Conservation (phyloP, 2,797 vertebrate species). For the Cirrhinus mrigala region DNA sequence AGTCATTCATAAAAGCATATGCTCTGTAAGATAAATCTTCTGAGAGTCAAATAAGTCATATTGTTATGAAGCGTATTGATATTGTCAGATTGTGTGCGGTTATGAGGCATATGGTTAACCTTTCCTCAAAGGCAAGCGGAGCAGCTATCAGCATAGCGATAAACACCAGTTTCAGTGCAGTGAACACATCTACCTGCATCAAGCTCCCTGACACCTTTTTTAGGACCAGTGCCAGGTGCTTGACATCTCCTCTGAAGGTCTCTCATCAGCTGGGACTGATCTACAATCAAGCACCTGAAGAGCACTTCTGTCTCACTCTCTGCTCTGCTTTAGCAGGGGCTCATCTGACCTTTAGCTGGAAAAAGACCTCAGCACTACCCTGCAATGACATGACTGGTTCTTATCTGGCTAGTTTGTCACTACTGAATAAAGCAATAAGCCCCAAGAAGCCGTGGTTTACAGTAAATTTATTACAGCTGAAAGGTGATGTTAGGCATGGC, state of each 20-base stretch:
- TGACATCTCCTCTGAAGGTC: slow-evolving; percentile 5
- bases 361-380: neutral
- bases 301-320: slow-evolving; percentile 3
- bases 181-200: slow-evolving; percentile 21
- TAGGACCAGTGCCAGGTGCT: slow-evolving; percentile 22
- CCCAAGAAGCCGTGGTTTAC: too few relatives aligned
- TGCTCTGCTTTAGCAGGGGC: neutral
- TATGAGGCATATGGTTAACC: slow-evolving; percentile 27
- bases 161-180: slow-evolving; percentile 15
- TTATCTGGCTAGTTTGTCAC: neutral
- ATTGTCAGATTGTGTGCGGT: neutral
- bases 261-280: slow-evolving; percentile 24
- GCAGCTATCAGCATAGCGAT: neutral
- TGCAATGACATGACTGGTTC: neutral
- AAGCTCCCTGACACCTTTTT: slow-evolving; percentile 22
- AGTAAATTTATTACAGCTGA: too few relatives aligned
- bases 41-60: slow-evolving; percentile 7
- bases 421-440: neutral
- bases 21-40: slow-evolving; percentile 7
- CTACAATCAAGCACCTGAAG: slow-evolving; percentile 16
- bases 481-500: too few relatives aligned
- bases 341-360: slow-evolving; percentile 5
- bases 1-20: slow-evolving; percentile 41
- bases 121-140: slow-evolving; percentile 7
- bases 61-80: slow-evolving; percentile 9